Conservation (phyloP, 1,140 invertebrate species). For the Berghia stephanieae region DNA sequence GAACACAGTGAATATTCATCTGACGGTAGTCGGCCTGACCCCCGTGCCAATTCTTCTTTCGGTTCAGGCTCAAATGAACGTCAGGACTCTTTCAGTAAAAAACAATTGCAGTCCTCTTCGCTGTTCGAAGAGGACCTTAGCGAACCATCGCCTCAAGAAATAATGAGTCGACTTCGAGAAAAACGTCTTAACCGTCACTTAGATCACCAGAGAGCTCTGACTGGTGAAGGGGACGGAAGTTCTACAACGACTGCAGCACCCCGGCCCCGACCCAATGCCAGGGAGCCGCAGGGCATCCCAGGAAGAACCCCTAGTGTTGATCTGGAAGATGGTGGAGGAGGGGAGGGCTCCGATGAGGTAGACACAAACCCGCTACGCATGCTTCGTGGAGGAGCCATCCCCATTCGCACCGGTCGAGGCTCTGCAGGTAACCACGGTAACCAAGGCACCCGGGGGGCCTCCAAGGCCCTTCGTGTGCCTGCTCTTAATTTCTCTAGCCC, state of each 20-base stretch:
- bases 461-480: slow-evolving; percentile 50
- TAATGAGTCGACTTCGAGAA: slow-evolving; percentile 57
- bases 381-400: slow-evolving; percentile 70
- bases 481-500: slow-evolving; percentile 45
- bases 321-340: slow-evolving; percentile 16
- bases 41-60: background rate
- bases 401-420: slow-evolving; percentile 50
- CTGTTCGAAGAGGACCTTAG: slow-evolving; percentile 60
- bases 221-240: slow-evolving; percentile 38
- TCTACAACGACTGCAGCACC: slow-evolving; percentile 4
- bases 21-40: slow-evolving; percentile 26
- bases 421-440: slow-evolving; percentile 57
- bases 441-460: slow-evolving; percentile 26
- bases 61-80: slow-evolving; percentile 1
- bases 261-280: slow-evolving; percentile 44
- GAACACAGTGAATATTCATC: slow-evolving; percentile 22
- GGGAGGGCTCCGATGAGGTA: slow-evolving; percentile 52
- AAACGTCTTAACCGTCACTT: slow-evolving; percentile 53
- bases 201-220: slow-evolving; percentile 54
- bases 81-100: slow-evolving; percentile 28
- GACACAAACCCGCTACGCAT: slow-evolving; percentile 79
- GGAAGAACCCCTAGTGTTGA: slow-evolving; percentile 34
- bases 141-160: slow-evolving; percentile 58
- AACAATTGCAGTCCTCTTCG: slow-evolving; percentile 27
- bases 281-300: slow-evolving; percentile 61